Evolutionary conservation across 2,888 invertebrate genomes (phyloP), one percentile per base, ranked within the genome.

Genomic region (Nemapogon koenigi): DNA sequence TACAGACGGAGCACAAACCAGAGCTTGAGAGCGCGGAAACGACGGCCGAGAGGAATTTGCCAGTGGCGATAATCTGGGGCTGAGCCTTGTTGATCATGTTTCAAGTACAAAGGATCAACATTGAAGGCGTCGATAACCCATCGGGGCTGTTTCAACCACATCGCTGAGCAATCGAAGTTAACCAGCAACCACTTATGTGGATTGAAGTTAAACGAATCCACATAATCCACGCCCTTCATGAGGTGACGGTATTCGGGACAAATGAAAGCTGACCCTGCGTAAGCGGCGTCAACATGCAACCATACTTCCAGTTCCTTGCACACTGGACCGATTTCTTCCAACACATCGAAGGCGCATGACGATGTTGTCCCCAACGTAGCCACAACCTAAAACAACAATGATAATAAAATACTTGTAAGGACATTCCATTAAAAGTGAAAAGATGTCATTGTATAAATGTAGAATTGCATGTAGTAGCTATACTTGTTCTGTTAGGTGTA

Each of bases 131-230:
- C 90, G 0, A 97, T 91, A 39, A 99, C 84, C 82, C 92, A 91
- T 35, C 88, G 84, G 44, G 93, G 92, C 56, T 93, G 87, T 55
- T 91, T 93, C 3, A 94, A 78, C 98, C 98, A 99, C 91, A 99
- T 90, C 1, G 97, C 89, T 8, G 98, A 98, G 61, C 98, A 99
- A 68, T 99, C 99, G 53, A 98, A 99, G 67, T 96, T 98, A n/a
- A 98, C 94, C 48, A 98, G 69, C 85, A 99, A 80, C 98, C 98
- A 99, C 71, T 99, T 99, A 69, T 98, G 98, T 0, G 99, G 98
- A 63, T 99, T 99, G 59, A 98, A 97, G 68, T 98, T 97, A 65
- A 98, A 97, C 0, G 97, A 98, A 56, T 96, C 92, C 0, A 95
- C 97, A 42, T 85, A 84, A 67, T 99, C 91, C 4, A 93, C 66